phyloP scores from a whole-genome alignment of 1,140 invertebrate genomes.

The Leptoteleia sp. region DNA sequence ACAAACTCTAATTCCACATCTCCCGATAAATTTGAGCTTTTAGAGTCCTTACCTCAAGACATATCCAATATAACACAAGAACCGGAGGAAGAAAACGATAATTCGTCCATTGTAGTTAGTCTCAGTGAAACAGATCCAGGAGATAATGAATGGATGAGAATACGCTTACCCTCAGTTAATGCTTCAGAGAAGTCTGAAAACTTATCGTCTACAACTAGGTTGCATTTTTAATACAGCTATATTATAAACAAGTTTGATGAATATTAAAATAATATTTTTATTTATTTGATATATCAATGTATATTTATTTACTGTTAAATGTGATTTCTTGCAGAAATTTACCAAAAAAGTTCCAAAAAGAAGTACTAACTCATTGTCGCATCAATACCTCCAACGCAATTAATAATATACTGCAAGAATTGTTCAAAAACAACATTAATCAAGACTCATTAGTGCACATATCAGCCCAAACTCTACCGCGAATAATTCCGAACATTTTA shows the following conservation, averaged over 20 bases:
- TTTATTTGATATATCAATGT: no score
- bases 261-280: no score
- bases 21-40: slow-evolving; percentile 78
- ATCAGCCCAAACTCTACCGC: slow-evolving; percentile 81
- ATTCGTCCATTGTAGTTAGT: slow-evolving; percentile 74
- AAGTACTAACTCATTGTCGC: slow-evolving; percentile 79
- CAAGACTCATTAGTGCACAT: slow-evolving; percentile 78
- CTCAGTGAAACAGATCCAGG: slow-evolving; percentile 77
- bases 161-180: slow-evolving; percentile 73
- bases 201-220: slow-evolving; percentile 62
- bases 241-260: no score
- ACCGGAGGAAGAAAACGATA: slow-evolving; percentile 73
- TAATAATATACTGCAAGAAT: slow-evolving; percentile 74
- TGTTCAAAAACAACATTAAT: slow-evolving; percentile 76
- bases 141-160: slow-evolving; percentile 78
- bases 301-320: not conserved
- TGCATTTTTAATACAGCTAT: slow-evolving; percentile 3
- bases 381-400: slow-evolving; percentile 71
- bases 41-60: slow-evolving; percentile 74
- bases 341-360: slow-evolving; percentile 82
- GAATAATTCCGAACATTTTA: slow-evolving; percentile 87
- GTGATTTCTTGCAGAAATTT: slow-evolving; percentile 74
- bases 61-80: slow-evolving; percentile 70
- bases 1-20: slow-evolving; percentile 77
- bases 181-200: slow-evolving; percentile 64